Conservation (phyloP, 2,113 vertebrate species). For the Brevimyrus niger region DNA sequence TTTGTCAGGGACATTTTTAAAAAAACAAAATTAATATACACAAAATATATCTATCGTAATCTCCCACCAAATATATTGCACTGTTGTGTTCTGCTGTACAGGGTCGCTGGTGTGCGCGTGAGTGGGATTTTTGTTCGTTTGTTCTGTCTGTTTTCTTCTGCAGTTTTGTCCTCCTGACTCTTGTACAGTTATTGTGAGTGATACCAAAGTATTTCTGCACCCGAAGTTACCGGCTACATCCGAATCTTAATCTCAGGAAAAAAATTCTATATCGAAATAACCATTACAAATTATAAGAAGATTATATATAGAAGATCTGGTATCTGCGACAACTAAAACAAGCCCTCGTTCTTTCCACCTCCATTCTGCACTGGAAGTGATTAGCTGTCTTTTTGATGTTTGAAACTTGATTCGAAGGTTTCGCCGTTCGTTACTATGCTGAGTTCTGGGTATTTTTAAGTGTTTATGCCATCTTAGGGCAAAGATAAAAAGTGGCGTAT, state of each 20-base stretch:
- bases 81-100: conserved; percentile 65
- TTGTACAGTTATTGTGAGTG: conserved; percentile 34
- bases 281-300: not conserved
- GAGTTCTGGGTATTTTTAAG: conserved; percentile 45
- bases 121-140: conserved; percentile 11
- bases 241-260: conserved; percentile 66
- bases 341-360: conserved; percentile 39
- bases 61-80: conserved; percentile 71
- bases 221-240: conserved; percentile 51
- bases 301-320: conserved; percentile 6
- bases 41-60: conserved; percentile 45
- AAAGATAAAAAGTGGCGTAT: conserved; percentile 51
- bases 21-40: conserved; percentile 47
- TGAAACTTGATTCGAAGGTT: conserved; percentile 48
- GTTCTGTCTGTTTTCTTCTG: not conserved
- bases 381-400: conserved; percentile 37
- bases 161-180: not conserved
- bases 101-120: conserved; percentile 46
- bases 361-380: conserved; percentile 48
- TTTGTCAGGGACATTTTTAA: conserved; percentile 62
- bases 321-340: conserved; percentile 32
- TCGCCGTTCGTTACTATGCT: conserved; percentile 45
- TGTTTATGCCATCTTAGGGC: conserved; percentile 60
- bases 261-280: conserved; percentile 33
- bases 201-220: conserved; percentile 68